phyloP scores from a whole-genome alignment of 30 jellyfish, hydroid and myxozoan species.

The Rhopilema esculentum region DNA sequence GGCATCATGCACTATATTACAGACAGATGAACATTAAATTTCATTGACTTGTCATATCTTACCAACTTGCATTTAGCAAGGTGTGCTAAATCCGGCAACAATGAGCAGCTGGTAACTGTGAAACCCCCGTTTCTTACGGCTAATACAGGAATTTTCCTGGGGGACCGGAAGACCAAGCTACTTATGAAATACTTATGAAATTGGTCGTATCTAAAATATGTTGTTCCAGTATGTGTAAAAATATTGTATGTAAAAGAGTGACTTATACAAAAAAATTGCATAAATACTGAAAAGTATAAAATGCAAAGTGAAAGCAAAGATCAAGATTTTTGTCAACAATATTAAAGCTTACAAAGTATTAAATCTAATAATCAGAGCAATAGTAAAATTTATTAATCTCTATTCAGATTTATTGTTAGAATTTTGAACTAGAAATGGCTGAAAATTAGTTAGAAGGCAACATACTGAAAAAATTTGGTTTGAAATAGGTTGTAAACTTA shows the following conservation, averaged over 20 bases:
- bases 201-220: not conserved
- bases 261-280: not conserved
- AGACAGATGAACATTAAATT: not conserved
- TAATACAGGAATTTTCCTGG: slow-evolving; percentile 28
- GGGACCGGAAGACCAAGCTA: slow-evolving; percentile 20
- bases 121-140: slow-evolving; percentile 35
- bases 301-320: not conserved
- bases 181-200: not conserved
- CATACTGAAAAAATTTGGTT: slow-evolving; percentile 10
- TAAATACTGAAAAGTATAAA: not conserved
- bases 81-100: slow-evolving; percentile 22
- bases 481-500: not conserved
- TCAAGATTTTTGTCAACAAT: not conserved
- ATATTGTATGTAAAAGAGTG: not conserved
- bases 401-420: not conserved
- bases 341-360: not conserved
- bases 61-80: not conserved
- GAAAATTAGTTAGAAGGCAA: not conserved
- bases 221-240: not conserved
- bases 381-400: not conserved
- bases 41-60: not conserved
- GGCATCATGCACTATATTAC: not conserved
- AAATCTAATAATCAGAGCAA: not conserved
- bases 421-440: not conserved
- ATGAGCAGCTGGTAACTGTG: slow-evolving; percentile 30